phyloP scores from a whole-genome alignment of 2,888 invertebrate species.

The Teinopalpus imperialis region DNA sequence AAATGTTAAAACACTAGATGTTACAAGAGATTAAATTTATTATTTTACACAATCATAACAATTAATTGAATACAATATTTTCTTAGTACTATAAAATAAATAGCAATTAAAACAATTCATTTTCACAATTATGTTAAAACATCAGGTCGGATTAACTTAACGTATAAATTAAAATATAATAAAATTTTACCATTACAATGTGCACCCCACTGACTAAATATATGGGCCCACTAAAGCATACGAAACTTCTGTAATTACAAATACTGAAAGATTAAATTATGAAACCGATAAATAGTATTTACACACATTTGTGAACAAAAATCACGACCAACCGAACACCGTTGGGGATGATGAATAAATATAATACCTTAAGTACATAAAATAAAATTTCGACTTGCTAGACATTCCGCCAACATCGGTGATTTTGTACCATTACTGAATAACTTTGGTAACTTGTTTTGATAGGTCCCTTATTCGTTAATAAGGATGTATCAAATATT shows the following conservation, averaged over 20 bases:
- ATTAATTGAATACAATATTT: conserved; percentile 71
- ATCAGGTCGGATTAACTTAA: conserved; percentile 56
- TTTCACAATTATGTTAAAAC: conserved; percentile 67
- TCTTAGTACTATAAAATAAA: conserved; percentile 58
- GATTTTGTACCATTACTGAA: conserved; percentile 20
- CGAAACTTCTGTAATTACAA: conserved; percentile 13
- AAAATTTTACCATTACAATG: conserved; percentile 25
- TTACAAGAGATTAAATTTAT: conserved; percentile 54
- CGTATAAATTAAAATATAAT: conserved; percentile 32
- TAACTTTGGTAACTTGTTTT: conserved; percentile 23
- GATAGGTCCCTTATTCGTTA: conserved; percentile 26
- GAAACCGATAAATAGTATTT: conserved; percentile 20
- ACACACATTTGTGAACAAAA: conserved; percentile 22
- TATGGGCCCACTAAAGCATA: conserved; percentile 8
- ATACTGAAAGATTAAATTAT: conserved; percentile 27
- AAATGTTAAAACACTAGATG: conserved; percentile 40
- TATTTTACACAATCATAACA: conserved; percentile 71
- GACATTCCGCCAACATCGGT: conserved; percentile 6
- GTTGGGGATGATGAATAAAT: conserved; percentile 13
- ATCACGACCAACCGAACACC: conserved; percentile 23
- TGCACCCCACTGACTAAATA: conserved; percentile 22
- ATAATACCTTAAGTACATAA: conserved; percentile 20
- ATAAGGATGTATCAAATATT: conserved; percentile 25
- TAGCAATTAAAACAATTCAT: conserved; percentile 54
- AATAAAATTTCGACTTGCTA: conserved; percentile 13